Evolutionary conservation across 1,140 invertebrate species (phyloP), one percentile per base, ranked within the genome.

Genomic region (Papilio dardanus): DNA sequence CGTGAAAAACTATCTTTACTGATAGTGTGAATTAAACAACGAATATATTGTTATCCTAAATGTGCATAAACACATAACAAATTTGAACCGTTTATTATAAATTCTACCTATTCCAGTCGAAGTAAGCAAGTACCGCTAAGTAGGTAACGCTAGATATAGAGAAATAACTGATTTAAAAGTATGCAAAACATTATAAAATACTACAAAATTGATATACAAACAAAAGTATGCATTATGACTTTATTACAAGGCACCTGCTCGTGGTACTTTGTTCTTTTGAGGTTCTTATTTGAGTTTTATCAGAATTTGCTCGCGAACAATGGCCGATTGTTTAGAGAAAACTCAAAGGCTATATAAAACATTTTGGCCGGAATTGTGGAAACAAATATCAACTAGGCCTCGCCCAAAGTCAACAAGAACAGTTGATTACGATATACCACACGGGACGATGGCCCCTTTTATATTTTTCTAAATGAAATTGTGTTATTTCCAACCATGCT

Each of bases 261-360:
- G 69, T 71, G 24, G 42, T 71, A 71, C 69, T 71, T 71, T 71
- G 69, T 71, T 74, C 46, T 62, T 31, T 71, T 71, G 58, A 24
- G n/a, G 42, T 46, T 74, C 58, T 54, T 74, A 75, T 74, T 62
- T 71, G 16, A 16, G 40, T 79, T 76, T 83, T 81, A 83, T 83
- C 82, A 67, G 54, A 76, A 37, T 71, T 69, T 71, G 16, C 37
- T n/a, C 71, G n/a, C 35, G 58, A 84, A 84, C 82, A 84, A 84
- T 82, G 30, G 71, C 33, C 77, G 73, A 82, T 84, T 82, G 81
- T 84, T 79, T 79, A 28, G 58, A 58, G 37, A 58, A 76, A 76
- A 71, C 54, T 40, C 50, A 35, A 42, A 42, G 71, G 76, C 79
- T 83, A 80, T 83, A 83, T 81, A 81, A 84, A 84, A 83, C 80